Evolutionary conservation across 64 coral and sea anemone species (phyloP), one percentile per base, ranked within the genome.

Genomic region (Porites lutea): DNA sequence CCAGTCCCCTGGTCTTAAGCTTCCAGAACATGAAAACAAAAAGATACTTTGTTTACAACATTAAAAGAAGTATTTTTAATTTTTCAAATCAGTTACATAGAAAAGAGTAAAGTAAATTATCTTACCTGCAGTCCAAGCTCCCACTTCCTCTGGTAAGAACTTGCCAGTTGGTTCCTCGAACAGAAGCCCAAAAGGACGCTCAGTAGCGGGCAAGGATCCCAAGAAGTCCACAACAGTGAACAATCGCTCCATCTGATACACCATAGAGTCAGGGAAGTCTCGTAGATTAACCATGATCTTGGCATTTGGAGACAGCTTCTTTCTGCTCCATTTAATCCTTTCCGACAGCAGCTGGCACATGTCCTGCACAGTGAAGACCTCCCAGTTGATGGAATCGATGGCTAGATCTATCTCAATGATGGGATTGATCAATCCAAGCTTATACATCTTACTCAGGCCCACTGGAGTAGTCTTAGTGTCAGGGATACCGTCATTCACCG

Each of bases 381-480:
- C 76, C 64, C 84, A 92, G 90, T 92, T 72, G 90, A 92, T 92
- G 18, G 65, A 71, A 15, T 64, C 61, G 67, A 84, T 84, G 21
- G 84, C 90, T 21, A 92, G 90, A 76, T 92, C 90, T 47, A 57
- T 52, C 58, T 92, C 90, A 19, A 92, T 85, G 81, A 92, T 86
- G 4, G 79, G 67, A 48, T 92, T 82, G 11, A 47, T 48, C 23
- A 92, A 84, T 20, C 90, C 90, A 8, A 92, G 45, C 65, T 74
- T 47, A 57, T 86, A 86, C 54, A 82, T 84, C 43, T 92, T 92
- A 15, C 44, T 19, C 81, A 92, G 52, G 10, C 90, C 90, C 13
- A 92, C 13, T 19, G 90, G 90, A 75, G 84, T 71, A 46, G 62
- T 82, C 16, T 65, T 19, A 46, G 23, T 86, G 52, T 86, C 69